Evolutionary conservation across 2,797 vertebrate species (phyloP).

Genomic region (Gymnodraco acuticeps): DNA sequence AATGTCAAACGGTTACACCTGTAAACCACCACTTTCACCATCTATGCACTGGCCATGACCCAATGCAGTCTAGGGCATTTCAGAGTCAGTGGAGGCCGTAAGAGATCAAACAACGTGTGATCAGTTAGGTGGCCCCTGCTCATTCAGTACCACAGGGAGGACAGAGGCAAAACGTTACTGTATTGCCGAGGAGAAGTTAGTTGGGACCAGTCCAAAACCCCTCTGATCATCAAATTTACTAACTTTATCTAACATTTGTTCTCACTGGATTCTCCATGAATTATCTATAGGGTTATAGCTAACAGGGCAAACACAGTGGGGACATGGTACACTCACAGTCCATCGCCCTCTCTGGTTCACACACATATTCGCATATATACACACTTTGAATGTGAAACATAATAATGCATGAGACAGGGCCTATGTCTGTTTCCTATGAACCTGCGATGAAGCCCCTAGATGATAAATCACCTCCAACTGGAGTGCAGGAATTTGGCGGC

Average conservation of each 20-base stretch:
- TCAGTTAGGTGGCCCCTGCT: conserved; percentile 43
- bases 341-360: conserved; percentile 39
- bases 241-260: conserved; percentile 48
- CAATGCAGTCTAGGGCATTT: conserved; percentile 57
- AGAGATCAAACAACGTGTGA: conserved; percentile 43
- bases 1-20: conserved; percentile 76
- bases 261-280: conserved; percentile 61
- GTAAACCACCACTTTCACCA: conserved; percentile 74
- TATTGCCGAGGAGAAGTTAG: conserved; percentile 18
- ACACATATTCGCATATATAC: conserved; percentile 48
- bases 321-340: conserved; percentile 33
- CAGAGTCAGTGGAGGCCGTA: conserved; percentile 43
- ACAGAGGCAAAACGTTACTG: conserved; percentile 38
- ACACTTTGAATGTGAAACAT: conserved; percentile 79
- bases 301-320: conserved; percentile 58
- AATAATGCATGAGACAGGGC: conserved; percentile 81
- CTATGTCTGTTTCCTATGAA: conserved; percentile 88
- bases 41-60: conserved; percentile 64
- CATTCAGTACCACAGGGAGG: conserved; percentile 31
- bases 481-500: conserved; percentile 88
- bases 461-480: conserved; percentile 90
- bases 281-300: conserved; percentile 72
- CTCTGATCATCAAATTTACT: conserved; percentile 48
- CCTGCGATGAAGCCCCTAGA: conserved; percentile 84
- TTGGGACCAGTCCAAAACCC: conserved; percentile 49